Percentiles rank a stretch among this genome's conserved stretches.
Evolutionary conservation across 2,888 invertebrate genomes (phyloP).

Genomic region (Busseola fusca): DNA sequence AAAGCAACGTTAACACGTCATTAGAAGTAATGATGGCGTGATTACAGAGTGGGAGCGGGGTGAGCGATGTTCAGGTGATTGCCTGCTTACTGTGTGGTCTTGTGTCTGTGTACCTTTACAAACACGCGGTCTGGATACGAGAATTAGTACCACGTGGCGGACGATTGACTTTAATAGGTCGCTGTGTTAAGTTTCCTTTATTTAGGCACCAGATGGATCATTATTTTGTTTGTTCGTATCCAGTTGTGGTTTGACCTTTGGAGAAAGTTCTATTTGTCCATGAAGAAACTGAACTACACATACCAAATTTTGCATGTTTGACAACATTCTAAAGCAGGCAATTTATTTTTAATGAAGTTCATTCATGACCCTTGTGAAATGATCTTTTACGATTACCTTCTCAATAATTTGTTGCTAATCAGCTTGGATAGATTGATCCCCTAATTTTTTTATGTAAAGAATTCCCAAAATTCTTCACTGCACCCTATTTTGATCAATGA

Average conservation of each 20-base stretch:
- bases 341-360: neutral
- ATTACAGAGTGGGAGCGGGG: slow-evolving; percentile 84
- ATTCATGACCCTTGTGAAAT: neutral
- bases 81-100: slow-evolving; percentile 87
- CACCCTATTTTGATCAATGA: slow-evolving; percentile 63
- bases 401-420: slow-evolving; percentile 14
- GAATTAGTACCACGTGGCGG: slow-evolving; percentile 78
- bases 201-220: slow-evolving; percentile 46
- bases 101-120: slow-evolving; percentile 76
- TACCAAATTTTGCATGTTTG: neutral
- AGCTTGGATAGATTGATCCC: slow-evolving; percentile 1
- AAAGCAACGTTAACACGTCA: slow-evolving; percentile 89
- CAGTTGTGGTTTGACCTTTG: slow-evolving; percentile 18
- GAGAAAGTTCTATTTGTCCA: slow-evolving; percentile 33
- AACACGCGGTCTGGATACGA: slow-evolving; percentile 72
- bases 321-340: neutral
- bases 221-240: slow-evolving; percentile 45
- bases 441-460: neutral
- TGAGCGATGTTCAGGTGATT: slow-evolving; percentile 83
- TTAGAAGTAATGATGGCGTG: slow-evolving; percentile 89
- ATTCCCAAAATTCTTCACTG: slow-evolving; percentile 21
- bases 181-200: slow-evolving; percentile 52
- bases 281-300: slow-evolving; percentile 1
- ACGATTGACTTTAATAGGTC: slow-evolving; percentile 66
- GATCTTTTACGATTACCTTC: neutral